These are phyloP conservation scores for Notodonta ziczac DNA, from an alignment of 2,888 invertebrate genomes.

Conservation along the genomic window DNA sequence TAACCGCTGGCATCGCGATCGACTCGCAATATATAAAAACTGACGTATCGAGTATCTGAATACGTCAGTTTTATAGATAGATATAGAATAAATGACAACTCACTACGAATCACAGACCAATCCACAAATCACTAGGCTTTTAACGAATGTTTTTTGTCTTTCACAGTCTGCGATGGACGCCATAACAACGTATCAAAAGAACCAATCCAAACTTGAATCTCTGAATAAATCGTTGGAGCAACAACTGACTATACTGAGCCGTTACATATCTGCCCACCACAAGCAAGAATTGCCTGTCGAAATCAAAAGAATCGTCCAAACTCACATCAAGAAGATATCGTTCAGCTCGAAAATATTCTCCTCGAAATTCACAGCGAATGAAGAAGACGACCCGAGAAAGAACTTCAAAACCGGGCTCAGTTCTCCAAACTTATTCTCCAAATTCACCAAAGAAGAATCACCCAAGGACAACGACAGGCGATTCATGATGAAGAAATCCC, in stretches of 20 bases:
- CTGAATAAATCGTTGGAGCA: slow-evolving; percentile 90
- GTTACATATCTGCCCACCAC: slow-evolving; percentile 88
- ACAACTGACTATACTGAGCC: slow-evolving; percentile 88
- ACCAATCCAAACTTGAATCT: slow-evolving; percentile 87
- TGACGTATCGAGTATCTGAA: too few relatives aligned
- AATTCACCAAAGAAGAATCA: slow-evolving; percentile 59
- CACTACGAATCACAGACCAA: too few relatives aligned
- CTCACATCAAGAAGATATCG: slow-evolving; percentile 71
- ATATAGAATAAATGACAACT: too few relatives aligned
- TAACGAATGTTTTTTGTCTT: too few relatives aligned
- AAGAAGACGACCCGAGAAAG: slow-evolving; percentile 64
- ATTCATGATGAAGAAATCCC: slow-evolving; percentile 75
- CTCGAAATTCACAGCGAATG: slow-evolving; percentile 63
- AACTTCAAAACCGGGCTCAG: slow-evolving; percentile 68
- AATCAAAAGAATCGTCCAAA: slow-evolving; percentile 89
- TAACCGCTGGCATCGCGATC: too few relatives aligned
- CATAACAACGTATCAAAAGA: slow-evolving; percentile 86
- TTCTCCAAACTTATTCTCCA: slow-evolving; percentile 75
- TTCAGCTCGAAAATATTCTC: slow-evolving; percentile 78
- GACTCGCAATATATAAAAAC: too few relatives aligned
- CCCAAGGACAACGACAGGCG: slow-evolving; percentile 56
- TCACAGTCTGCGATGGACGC: slow-evolving; percentile 87
- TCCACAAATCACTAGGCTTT: too few relatives aligned
- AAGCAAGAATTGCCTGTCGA: slow-evolving; percentile 89
- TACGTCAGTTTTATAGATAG: too few relatives aligned